Conservation (phyloP, 2,797 vertebrate genomes). For the Sebastes diaconus region DNA sequence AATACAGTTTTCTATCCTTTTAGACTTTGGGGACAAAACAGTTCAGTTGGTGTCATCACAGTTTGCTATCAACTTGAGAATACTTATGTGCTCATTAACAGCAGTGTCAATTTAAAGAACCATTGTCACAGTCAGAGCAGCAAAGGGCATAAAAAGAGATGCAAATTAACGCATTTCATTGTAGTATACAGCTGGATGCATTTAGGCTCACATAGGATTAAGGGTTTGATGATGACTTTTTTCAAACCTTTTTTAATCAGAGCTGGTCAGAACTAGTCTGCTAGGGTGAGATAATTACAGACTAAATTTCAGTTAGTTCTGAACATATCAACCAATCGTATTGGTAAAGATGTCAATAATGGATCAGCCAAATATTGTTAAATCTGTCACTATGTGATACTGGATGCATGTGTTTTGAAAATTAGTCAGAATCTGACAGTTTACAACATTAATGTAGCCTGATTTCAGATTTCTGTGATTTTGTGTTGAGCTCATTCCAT, state of each 20-base stretch:
- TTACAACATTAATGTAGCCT: background rate
- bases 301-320: background rate
- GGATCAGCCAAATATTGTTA: background rate
- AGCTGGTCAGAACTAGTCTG: background rate
- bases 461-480: background rate
- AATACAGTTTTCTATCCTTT: background rate
- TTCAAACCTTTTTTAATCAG: background rate
- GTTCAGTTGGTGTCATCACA: background rate
- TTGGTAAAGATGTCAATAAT: background rate
- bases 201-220: background rate
- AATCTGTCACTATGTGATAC: background rate
- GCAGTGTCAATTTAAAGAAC: slow-evolving; percentile 4
- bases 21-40: background rate
- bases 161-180: background rate
- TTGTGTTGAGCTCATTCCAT: background rate
- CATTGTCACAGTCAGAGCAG: background rate
- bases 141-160: background rate
- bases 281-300: background rate
- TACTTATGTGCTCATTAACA: background rate
- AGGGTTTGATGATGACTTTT: background rate
- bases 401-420: background rate
- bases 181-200: background rate
- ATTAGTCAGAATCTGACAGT: background rate
- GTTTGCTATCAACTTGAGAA: background rate
- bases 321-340: background rate